A percentile compares a stretch with the other conserved stretches of the same genome.
Conservation (phyloP, 1,140 invertebrate genomes). For the Monochamus saltuarius region DNA sequence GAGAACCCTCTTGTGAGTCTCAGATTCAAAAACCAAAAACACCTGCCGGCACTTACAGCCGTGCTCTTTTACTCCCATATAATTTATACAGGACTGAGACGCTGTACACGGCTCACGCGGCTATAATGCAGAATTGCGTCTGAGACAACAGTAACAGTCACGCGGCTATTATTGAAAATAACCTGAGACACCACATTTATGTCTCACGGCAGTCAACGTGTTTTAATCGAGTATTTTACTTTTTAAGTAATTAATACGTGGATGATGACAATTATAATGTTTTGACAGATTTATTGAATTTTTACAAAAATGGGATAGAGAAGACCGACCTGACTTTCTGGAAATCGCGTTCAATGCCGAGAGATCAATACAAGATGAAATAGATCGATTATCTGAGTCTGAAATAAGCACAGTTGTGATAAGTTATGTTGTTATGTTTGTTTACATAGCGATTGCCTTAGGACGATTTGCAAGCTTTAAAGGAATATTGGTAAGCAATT, state of each 20-base stretch:
- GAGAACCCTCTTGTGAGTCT: no score
- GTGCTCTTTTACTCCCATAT: no score
- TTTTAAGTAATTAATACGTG: no score
- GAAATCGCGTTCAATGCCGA: slow-evolving; percentile 80
- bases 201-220: no score
- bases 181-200: no score
- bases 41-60: no score
- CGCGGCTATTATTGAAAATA: no score
- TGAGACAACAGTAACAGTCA: no score
- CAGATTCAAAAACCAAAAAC: no score
- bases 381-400: slow-evolving; percentile 76
- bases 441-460: slow-evolving; percentile 84
- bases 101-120: no score
- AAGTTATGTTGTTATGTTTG: slow-evolving; percentile 89
- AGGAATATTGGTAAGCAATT: slow-evolving; percentile 57
- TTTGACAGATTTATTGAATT: slow-evolving; percentile 70
- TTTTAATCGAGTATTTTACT: background rate
- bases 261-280: background rate
- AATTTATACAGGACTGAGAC: no score
- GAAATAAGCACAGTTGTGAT: slow-evolving; percentile 81
- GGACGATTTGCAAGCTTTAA: slow-evolving; percentile 69
- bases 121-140: no score
- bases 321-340: slow-evolving; percentile 61
- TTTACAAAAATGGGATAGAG: slow-evolving; percentile 68
- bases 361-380: slow-evolving; percentile 86